Base-by-base conservation (phyloP, 2,797 vertebrate species). In the Myoxocephalus aenaeus region DNA sequence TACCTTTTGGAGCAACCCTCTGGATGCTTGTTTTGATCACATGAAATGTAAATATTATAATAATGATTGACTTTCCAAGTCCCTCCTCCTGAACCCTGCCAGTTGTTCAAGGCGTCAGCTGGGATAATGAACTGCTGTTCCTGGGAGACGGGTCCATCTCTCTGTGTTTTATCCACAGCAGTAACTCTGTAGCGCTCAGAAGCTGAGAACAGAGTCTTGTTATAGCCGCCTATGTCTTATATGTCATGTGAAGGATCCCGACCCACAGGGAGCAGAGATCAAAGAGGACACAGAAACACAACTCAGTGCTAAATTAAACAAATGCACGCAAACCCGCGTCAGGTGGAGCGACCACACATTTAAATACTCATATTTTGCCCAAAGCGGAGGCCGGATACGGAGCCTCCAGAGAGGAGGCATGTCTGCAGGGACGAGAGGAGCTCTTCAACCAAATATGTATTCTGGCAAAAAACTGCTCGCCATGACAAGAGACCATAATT, bases 101-200 rank as follows among this genome's bases (percentile, higher is more conserved):
- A 73, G 65, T 44, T 95, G 68, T 79, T 82, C 79, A 86, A 94
- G 93, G 94, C 94, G 94, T 94, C 95, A 95, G 96, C 94, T 92
- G 91, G 73, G 91, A 95, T 94, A 91, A 94, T 94, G 94, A 92
- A 94, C 74, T 84, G 91, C 92, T 96, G 95, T 96, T 95, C 74
- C 92, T 87, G 94, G 89, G 38, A 81, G 89, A 87, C 90, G 84
- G 82, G 88, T 90, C 81, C 25, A 86, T 80, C 86, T 93, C 90
- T 88, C 20, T 93, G 91, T 92, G 91, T 93, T 93, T 93, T 89
- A 70, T 32, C 3, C 5, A 29, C 70, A 88, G 90, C 85, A 88
- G 87, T 93, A 89, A 91, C 88, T 92, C 61, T 18, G 40, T 84
- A 84, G 91, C 77, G 61, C 63, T n/a, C 67, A 42, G 22, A 27